Evolutionary conservation across 2,888 invertebrate genomes (phyloP).

Genomic region (Pelosia muscerda): DNA sequence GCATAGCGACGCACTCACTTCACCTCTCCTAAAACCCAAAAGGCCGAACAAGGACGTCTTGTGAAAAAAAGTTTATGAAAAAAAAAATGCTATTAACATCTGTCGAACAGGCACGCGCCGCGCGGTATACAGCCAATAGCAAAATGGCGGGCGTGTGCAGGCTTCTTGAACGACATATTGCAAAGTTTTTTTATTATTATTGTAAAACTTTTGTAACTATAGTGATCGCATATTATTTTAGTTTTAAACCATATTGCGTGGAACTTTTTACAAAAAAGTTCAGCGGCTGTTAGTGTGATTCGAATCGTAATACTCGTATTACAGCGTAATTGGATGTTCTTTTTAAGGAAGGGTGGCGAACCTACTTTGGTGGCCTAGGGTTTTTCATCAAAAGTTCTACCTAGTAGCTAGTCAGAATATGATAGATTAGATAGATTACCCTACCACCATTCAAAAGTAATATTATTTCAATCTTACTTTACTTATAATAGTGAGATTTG

Average conservation of each 20-base stretch:
- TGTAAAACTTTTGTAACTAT: constrained; percentile 19
- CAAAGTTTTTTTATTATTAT: constrained; percentile 22
- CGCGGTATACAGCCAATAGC: constrained; percentile 57
- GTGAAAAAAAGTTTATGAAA: constrained; percentile 37
- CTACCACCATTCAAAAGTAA: no score
- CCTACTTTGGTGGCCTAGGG: no score
- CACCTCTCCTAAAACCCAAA: constrained; percentile 27
- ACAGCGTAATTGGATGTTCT: no score
- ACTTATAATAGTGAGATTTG: no score
- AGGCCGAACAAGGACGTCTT: constrained; percentile 55
- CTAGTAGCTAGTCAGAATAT: no score
- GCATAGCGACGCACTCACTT: constrained; percentile 17
- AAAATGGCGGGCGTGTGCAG: constrained; percentile 30
- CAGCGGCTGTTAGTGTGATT: not conserved
- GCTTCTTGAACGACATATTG: constrained; percentile 38
- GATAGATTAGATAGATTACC: no score
- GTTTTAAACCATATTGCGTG: constrained; percentile 32
- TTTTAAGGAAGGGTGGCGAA: no score
- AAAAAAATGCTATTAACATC: constrained; percentile 43
- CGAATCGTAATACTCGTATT: not conserved
- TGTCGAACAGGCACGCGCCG: constrained; percentile 63
- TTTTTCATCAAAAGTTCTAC: no score
- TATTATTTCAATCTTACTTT: no score
- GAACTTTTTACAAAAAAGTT: constrained; percentile 13
- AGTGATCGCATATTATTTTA: constrained; percentile 8